Conservation (phyloP, 2,888 invertebrate genomes). For the Amiota mariae region DNA sequence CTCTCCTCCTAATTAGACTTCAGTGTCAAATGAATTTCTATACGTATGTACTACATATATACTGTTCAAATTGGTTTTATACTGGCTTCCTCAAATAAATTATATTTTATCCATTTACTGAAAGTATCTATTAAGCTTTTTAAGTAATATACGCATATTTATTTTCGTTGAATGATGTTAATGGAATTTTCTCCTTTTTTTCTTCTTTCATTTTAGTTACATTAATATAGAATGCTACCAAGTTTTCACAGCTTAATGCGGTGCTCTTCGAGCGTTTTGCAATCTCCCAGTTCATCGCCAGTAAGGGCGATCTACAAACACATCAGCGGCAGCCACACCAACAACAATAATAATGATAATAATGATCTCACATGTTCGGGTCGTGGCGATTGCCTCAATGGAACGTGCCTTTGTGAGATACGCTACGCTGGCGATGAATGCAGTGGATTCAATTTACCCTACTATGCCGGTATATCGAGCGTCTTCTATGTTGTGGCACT, state of each 20-base stretch:
- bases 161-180: background rate
- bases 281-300: constrained; percentile 52
- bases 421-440: constrained; percentile 88
- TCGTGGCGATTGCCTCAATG: constrained; percentile 92
- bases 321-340: constrained; percentile 46
- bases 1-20: no score
- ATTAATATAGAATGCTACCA: constrained; percentile 71
- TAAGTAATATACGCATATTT: constrained; percentile 20
- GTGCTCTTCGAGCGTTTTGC: constrained; percentile 73
- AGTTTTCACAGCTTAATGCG: constrained; percentile 73
- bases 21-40: no score
- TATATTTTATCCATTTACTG: no score
- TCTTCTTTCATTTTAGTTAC: constrained; percentile 56
- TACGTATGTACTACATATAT: no score
- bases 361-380: constrained; percentile 81
- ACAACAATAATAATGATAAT: constrained; percentile 55
- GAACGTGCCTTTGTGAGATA: constrained; percentile 93
- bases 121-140: no score
- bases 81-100: no score
- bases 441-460: constrained; percentile 87
- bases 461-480: constrained; percentile 82
- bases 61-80: no score
- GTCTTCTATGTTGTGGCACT: constrained; percentile 88
- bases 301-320: constrained; percentile 39
- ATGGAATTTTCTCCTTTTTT: background rate